Evolutionary conservation across 2,113 vertebrate species (phyloP), one percentile per base, ranked within the genome.

Genomic region (Sula dactylatra): DNA sequence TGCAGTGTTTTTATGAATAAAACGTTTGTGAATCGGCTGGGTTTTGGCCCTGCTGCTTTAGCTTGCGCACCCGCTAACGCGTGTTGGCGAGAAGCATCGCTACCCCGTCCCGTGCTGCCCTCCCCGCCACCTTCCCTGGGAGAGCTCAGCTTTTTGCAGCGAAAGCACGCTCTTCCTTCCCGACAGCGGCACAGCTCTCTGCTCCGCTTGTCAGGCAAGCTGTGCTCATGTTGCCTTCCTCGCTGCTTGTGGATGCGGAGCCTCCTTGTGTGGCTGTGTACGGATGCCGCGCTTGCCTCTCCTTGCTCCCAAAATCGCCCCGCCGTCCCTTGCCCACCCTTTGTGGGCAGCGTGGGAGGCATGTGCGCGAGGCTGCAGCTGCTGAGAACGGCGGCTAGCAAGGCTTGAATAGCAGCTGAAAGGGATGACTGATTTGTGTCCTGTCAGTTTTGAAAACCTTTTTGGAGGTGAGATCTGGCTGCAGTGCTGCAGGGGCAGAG

Each of bases 121-220:
- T 82, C 64, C 52, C 72, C 0, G 4, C 49, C 14, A 8, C 82
- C 67, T 36, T n/a, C 52, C 16, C 71, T 4, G 38, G 52, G 32
- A 56, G 47, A 76, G 71, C 71, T 38, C 56, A 5, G 91, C 42
- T 10, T 31, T 32, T 4, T 7, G 42, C 31, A 40, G 49, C 0
- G 4, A 26, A 22, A 42, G 5, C 13, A 0, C 1, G 17, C 69
- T 52, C 21, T 4, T 24, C 88, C 40, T n/a, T 34, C 55, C 84
- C 7, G 1, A 1, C 10, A 8, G 78, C 4, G 1, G 25, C 71
- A 1, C 21, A 9, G 76, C 64, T 27, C 61, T 27, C 11, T 22
- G 74, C 78, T 42, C 65, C 13, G 1, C 52, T 36, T 10, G 11
- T 9, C 0, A 34, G 2, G 56, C 54, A 9, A 6, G 0, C 42